Base-by-base conservation (phyloP, 2,888 invertebrate genomes). In the Papilio elwesi region DNA sequence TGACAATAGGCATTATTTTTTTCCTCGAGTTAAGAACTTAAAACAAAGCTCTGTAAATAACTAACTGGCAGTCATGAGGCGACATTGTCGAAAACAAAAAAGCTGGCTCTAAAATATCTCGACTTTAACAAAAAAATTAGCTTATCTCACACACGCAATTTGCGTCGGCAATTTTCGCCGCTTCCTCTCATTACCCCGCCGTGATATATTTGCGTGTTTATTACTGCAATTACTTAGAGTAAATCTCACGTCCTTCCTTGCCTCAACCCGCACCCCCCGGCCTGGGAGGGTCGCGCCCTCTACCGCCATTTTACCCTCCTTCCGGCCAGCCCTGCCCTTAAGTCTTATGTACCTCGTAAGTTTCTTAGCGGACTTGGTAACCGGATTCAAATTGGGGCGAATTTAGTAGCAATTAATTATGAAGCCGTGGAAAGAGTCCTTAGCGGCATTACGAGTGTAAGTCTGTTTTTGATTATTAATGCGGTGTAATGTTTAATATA, bases 221-320 rank as follows among this genome's bases (percentile, higher is more conserved):
- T 94, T 94, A 94, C 93, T 91, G 94, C 94, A 94, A 94, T 94
- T 94, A 94, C 94, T 94, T 94, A 94, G 93, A 94, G 93, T 94
- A 94, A 94, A 94, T 94, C 94, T 94, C 92, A 90, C 93, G 92
- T 94, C 93, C 94, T 93, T 93, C 93, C 93, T 91, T 86, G 87
- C 83, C 85, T 87, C 86, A 76, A 74, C 75, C 74, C 72, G 68
- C 74, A 74, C 78, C 80, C 79, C 80, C 79, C 75, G 75, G 78
- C 79, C 78, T 79, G 79, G 85, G 88, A 91, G 92, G 92, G 92
- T 92, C 90, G 92, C 87, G 90, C 92, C 92, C 92, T 90, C 85
- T 83, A 86, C 85, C 90, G 88, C 91, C 91, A 90, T 90, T 91
- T 89, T 90, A 87, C 90, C 92, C 93, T 90, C 91, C 91, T 90